A percentile compares a stretch with the other conserved stretches of the same genome.
phyloP scores from a whole-genome alignment of 2,888 invertebrate genomes.

The Ophion obscuratus region DNA sequence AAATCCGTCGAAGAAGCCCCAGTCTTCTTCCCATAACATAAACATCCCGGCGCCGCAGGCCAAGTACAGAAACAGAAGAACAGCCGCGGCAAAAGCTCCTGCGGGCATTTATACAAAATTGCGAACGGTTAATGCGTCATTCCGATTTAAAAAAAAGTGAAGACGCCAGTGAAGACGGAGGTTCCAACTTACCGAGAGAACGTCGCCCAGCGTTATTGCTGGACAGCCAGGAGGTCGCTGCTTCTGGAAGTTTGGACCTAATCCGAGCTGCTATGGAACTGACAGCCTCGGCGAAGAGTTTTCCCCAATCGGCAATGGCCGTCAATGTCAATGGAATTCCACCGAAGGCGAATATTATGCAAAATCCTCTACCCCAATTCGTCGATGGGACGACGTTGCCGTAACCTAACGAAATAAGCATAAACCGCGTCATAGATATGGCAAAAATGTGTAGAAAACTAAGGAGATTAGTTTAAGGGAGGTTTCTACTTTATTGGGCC shows the following conservation, averaged over 20 bases:
- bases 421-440: background rate
- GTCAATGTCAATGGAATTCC: slow-evolving; percentile 95
- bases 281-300: slow-evolving; percentile 91
- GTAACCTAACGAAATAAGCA: slow-evolving; percentile 87
- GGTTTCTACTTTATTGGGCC: no score
- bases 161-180: no score
- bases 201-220: slow-evolving; percentile 75
- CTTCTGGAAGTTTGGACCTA: slow-evolving; percentile 81
- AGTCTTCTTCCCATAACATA: slow-evolving; percentile 94
- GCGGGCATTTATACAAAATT: slow-evolving; percentile 21
- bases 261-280: slow-evolving; percentile 89
- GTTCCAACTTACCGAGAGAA: slow-evolving; percentile 74
- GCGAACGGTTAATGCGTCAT: background rate
- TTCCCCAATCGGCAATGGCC: slow-evolving; percentile 94
- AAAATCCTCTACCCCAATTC: slow-evolving; percentile 91
- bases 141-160: background rate
- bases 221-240: slow-evolving; percentile 77
- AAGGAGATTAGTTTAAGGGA: no score
- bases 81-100: slow-evolving; percentile 90
- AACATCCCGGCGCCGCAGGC: slow-evolving; percentile 93
- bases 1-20: slow-evolving; percentile 96
- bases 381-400: slow-evolving; percentile 95
- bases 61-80: slow-evolving; percentile 91
- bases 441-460: background rate
- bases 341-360: slow-evolving; percentile 93